Conservation (phyloP, 2,888 invertebrate species). For the Aphrophora alni region DNA sequence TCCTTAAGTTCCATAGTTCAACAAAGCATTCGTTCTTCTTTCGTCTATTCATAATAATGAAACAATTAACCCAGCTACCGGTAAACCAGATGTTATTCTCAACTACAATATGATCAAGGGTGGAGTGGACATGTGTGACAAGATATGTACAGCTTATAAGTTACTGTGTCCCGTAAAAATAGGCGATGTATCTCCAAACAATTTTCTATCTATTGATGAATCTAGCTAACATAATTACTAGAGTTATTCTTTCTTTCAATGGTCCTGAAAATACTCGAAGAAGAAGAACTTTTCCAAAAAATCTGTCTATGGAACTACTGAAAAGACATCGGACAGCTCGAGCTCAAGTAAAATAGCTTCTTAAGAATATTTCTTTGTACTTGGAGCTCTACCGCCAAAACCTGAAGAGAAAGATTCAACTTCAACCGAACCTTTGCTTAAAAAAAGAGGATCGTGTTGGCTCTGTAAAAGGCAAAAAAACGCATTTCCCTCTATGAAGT, state of each 20-base stretch:
- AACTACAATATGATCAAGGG: not conserved
- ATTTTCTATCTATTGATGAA: not conserved
- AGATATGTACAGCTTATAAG: not conserved
- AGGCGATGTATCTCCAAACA: not conserved
- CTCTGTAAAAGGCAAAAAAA: not conserved
- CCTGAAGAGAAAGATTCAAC: not conserved
- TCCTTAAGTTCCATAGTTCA: not conserved
- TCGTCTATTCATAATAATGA: not conserved
- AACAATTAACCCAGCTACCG: not conserved
- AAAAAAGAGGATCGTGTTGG: not conserved
- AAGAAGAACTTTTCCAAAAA: not conserved
- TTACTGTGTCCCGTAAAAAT: not conserved
- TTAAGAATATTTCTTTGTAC: constrained; percentile 14
- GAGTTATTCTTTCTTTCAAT: not conserved
- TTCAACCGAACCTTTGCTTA: not conserved
- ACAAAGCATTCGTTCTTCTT: not conserved
- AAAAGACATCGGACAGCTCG: constrained; percentile 9
- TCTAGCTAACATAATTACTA: not conserved
- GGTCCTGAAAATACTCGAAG: not conserved
- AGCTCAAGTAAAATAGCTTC: constrained; percentile 13
- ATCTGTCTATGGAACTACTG: constrained; percentile 14
- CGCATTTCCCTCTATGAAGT: not conserved
- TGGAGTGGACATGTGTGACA: not conserved
- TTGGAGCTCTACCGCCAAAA: constrained; percentile 12
- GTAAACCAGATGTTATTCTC: not conserved